These are phyloP conservation scores for Lampris incognitus DNA, from an alignment of 2,113 vertebrate species.

Conservation along the genomic window DNA sequence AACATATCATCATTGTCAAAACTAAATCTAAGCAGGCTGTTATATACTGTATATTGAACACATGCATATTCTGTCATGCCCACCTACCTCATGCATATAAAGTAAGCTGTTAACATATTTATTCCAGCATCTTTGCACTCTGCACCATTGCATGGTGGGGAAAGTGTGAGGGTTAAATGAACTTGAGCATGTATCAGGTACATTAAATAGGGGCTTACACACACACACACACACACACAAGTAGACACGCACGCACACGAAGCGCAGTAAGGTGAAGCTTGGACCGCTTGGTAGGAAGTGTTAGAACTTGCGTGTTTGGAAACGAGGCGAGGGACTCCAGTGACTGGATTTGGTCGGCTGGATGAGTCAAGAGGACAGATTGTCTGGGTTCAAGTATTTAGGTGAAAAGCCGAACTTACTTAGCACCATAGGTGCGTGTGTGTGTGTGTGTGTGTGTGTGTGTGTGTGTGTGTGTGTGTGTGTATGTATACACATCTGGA, in stretches of 20 bases:
- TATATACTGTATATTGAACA: too few relatives aligned
- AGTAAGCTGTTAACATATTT: too few relatives aligned
- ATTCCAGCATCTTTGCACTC: too few relatives aligned
- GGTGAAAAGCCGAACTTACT: conserved; percentile 44
- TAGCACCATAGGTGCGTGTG: conserved; percentile 32
- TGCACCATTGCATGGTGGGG: too few relatives aligned
- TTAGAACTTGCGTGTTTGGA: conserved; percentile 6
- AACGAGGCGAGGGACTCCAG: not conserved
- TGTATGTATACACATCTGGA: conserved; percentile 24
- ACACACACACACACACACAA: not conserved
- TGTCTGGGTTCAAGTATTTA: conserved; percentile 47
- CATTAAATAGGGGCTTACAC: too few relatives aligned
- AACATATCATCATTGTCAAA: too few relatives aligned
- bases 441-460: conserved; percentile 12
- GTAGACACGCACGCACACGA: not conserved
- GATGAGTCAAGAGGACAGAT: conserved; percentile 49
- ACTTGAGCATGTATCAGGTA: too few relatives aligned
- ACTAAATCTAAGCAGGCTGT: too few relatives aligned
- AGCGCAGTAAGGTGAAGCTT: conserved; percentile 11
- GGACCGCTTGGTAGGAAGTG: conserved; percentile 26
- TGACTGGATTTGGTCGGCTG: conserved; percentile 29
- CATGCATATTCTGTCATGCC: too few relatives aligned
- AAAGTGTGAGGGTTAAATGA: too few relatives aligned
- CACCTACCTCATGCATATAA: too few relatives aligned
- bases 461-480: conserved; percentile 18